Percentiles rank a stretch among this genome's conserved stretches.
These are phyloP conservation scores for Resseliella maxima DNA, from an alignment of 2,888 invertebrate genomes.

Conservation along the genomic window DNA sequence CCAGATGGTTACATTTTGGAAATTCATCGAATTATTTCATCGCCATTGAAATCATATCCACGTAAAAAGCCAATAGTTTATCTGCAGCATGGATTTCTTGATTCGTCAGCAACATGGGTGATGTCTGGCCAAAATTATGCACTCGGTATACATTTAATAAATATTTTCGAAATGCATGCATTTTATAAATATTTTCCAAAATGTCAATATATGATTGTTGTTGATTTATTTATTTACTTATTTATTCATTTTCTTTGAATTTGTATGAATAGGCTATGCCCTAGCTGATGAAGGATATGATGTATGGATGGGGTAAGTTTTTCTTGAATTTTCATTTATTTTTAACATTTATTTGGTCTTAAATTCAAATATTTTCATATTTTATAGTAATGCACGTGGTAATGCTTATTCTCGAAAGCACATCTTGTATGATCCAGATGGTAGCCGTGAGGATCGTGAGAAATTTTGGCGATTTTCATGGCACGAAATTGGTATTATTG, in stretches of 20 bases:
- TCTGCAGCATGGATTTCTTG: conserved; percentile 78
- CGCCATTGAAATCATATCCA: neutral
- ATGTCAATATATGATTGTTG: no score
- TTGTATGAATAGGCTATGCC: conserved; percentile 62
- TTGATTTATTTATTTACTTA: no score
- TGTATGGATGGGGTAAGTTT: conserved; percentile 65
- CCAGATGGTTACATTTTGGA: conserved; percentile 81
- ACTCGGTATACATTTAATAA: conserved; percentile 69
- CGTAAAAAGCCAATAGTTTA: conserved; percentile 69
- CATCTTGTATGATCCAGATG: conserved; percentile 63
- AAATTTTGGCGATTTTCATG: conserved; percentile 70
- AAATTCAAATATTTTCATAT: no score
- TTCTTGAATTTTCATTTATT: no score
- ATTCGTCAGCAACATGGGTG: conserved; percentile 80
- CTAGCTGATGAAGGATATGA: conserved; percentile 67
- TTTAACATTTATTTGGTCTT: no score
- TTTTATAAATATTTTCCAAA: neutral
- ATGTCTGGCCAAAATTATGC: conserved; percentile 76
- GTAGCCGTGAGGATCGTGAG: conserved; percentile 56
- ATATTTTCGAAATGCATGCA: no score
- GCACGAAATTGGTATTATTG: conserved; percentile 68
- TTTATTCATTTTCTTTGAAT: neutral
- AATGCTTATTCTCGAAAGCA: conserved; percentile 67
- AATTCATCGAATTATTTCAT: conserved; percentile 75
- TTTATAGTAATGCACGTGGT: conserved; percentile 65